Percentiles rank a stretch among this genome's conserved stretches.
phyloP scores from a whole-genome alignment of 2,113 vertebrate species.

The Sebastes fasciatus region DNA sequence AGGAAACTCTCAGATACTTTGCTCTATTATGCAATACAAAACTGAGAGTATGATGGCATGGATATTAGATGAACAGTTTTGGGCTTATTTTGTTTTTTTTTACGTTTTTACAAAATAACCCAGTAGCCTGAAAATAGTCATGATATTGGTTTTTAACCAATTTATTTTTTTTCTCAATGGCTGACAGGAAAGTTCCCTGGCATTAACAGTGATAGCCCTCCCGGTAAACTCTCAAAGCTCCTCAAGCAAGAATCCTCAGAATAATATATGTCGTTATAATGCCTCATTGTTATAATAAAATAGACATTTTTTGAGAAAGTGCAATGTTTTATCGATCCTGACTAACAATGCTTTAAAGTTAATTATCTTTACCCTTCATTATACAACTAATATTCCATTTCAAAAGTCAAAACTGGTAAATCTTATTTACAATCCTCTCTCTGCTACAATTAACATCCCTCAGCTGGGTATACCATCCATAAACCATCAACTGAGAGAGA shows the following conservation, averaged over 20 bases:
- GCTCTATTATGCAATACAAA: conserved; percentile 38
- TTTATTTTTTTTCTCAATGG: neutral
- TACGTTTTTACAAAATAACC: conserved; percentile 50
- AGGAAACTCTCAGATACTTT: conserved; percentile 27
- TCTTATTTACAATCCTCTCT: conserved; percentile 78
- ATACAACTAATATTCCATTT: conserved; percentile 44
- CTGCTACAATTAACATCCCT: conserved; percentile 56
- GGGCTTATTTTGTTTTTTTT: conserved; percentile 22
- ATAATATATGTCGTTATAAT: conserved; percentile 58
- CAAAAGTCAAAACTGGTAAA: conserved; percentile 56
- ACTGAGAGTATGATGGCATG: conserved; percentile 42
- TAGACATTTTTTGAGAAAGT: conserved; percentile 75
- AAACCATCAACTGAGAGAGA: conserved; percentile 59
- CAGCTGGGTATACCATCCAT: conserved; percentile 30
- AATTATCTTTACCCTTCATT: conserved; percentile 42
- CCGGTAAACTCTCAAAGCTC: conserved; percentile 48
- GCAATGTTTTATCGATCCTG: conserved; percentile 66
- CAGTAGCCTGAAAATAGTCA: conserved; percentile 63
- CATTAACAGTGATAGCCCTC: conserved; percentile 52
- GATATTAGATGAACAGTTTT: conserved; percentile 30
- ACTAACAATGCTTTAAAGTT: conserved; percentile 59
- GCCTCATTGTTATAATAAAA: conserved; percentile 79
- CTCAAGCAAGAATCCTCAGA: conserved; percentile 47
- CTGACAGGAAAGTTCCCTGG: conserved; percentile 39
- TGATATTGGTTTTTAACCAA: conserved; percentile 29